Evolutionary conservation across 1,140 invertebrate species (phyloP).

Genomic region (Ostrea edulis): DNA sequence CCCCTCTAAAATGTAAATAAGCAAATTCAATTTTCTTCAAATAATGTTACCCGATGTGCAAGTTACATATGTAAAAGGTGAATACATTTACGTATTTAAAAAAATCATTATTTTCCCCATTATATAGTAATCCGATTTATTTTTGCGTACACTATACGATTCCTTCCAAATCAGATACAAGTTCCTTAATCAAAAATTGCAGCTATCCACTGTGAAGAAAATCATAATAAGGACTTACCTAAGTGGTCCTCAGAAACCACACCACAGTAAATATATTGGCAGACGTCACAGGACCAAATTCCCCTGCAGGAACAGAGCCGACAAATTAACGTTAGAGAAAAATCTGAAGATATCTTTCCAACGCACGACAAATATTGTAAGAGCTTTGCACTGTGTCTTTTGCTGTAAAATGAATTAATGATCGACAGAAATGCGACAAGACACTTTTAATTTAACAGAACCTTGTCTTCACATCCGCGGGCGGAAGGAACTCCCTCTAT

Average conservation of each 20-base stretch:
- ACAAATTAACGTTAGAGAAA: neutral
- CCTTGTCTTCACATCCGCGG: conserved; percentile 21
- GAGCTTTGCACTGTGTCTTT: conserved; percentile 7
- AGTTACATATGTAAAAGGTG: too few relatives aligned
- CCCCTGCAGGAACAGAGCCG: neutral
- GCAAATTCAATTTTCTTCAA: too few relatives aligned
- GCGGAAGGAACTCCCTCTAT: conserved; percentile 33
- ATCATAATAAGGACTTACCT: conserved; percentile 3
- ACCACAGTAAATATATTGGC: neutral
- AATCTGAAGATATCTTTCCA: conserved; percentile 32
- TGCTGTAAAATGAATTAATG: conserved; percentile 34
- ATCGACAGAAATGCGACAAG: conserved; percentile 34
- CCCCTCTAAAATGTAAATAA: too few relatives aligned
- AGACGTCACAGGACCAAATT: neutral
- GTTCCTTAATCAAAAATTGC: neutral
- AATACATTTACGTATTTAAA: too few relatives aligned
- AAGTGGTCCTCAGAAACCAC: neutral
- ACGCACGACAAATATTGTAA: conserved; percentile 14
- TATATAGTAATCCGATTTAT: too few relatives aligned
- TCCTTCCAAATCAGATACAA: neutral
- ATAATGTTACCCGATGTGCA: too few relatives aligned
- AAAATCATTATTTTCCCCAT: too few relatives aligned
- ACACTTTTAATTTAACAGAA: conserved; percentile 19
- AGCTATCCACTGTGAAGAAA: neutral
- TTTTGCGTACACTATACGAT: too few relatives aligned